Evolutionary conservation across 1,140 invertebrate genomes (phyloP).

Genomic region (Arctopsyche grandis): DNA sequence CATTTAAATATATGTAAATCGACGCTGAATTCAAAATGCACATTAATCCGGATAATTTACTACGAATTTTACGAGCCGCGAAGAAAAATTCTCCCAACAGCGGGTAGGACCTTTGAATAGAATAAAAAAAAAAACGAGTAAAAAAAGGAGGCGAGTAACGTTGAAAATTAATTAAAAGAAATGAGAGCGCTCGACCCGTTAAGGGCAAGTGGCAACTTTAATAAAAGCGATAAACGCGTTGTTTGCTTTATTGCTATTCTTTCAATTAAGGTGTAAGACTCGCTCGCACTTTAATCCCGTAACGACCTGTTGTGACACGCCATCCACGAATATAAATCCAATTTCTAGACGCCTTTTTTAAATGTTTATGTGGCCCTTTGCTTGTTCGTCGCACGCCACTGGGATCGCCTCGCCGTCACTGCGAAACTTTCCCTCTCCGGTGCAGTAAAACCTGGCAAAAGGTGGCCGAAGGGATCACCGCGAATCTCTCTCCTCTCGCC

Average conservation of each 20-base stretch:
- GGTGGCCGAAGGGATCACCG: neutral
- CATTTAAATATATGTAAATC: neutral
- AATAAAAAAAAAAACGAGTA: neutral
- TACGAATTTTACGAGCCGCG: constrained; percentile 47
- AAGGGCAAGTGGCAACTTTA: constrained; percentile 43
- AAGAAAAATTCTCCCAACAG: constrained; percentile 45
- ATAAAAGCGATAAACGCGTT: constrained; percentile 51
- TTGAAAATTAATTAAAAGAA: constrained; percentile 54
- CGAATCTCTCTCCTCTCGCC: neutral
- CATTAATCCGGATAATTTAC: constrained; percentile 43
- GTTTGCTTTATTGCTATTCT: constrained; percentile 52
- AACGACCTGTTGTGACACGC: constrained; percentile 45
- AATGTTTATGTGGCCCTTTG: neutral
- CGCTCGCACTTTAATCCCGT: constrained; percentile 46
- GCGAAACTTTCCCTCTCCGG: neutral
- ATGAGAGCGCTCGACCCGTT: constrained; percentile 25
- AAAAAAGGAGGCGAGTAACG: constrained; percentile 2
- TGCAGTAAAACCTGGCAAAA: neutral
- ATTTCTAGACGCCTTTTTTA: constrained; percentile 17
- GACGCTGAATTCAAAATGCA: no score
- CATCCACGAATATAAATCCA: constrained; percentile 40
- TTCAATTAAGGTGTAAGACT: constrained; percentile 52
- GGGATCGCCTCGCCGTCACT: neutral
- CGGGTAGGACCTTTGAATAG: neutral
- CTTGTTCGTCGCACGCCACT: neutral